Base-by-base conservation (phyloP, 2,113 vertebrate genomes). In the Myrmophylax atrothorax region DNA sequence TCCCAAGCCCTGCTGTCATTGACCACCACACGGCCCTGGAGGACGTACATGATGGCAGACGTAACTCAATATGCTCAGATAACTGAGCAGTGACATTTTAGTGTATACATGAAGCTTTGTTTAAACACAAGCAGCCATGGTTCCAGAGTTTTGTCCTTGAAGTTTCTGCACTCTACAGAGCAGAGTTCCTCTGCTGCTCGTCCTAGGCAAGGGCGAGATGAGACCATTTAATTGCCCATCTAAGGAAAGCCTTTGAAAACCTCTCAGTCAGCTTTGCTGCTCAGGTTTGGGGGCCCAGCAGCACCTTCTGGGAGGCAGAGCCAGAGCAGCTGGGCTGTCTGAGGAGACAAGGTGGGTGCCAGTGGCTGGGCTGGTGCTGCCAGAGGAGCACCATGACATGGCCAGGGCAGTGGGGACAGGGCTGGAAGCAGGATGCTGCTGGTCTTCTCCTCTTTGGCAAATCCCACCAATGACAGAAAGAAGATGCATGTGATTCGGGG, bases 391-490 rank as follows among this genome's bases (percentile, higher is more conserved):
- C 4, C 3, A 4, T 0, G 0, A 23, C 22, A 5, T 4, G 19
- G 22, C 19, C 66, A 53, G 35, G 44, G n/a, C n/a, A 28, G 18
- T 1, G 3, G 18, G 29, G 24, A 73, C 17, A 35, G 60, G 38
- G 26, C 63, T 80, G 81, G 72, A 55, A 64, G 14, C 3, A 6
- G 56, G 19, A 17, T 42, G 13, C 56, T 85, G 28, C 3, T 2
- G 12, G 6, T 73, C 44, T 59, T 59, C 62, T 88, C 35, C 3
- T 2, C 86, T 64, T 49, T 0, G 0, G 46, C 37, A 53, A 68
- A 24, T 60, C 40, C 59, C 0, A 0, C 0, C 29, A 35, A 1
- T 9, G 37, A 11, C 0, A 0, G 44, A 37, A 75, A 56, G 83
- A 58, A 73, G n/a, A 26, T 8, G 25, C 40, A 20, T 0, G 0